phyloP scores from a whole-genome alignment of 2,113 vertebrate genomes.

The Herpailurus yagouaroundi region DNA sequence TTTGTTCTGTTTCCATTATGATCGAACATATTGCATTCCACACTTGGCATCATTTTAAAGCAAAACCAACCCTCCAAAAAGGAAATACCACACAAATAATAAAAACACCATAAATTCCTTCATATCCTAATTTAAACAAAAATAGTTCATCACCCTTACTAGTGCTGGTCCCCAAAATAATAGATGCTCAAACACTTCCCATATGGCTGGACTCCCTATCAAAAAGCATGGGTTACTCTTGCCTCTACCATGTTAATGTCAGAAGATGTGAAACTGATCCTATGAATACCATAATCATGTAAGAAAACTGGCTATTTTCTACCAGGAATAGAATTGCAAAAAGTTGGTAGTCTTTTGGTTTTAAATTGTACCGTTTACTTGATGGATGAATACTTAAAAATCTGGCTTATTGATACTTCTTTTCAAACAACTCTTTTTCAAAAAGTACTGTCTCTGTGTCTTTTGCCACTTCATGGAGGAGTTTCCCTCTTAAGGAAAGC shows the following conservation, averaged over 20 bases:
- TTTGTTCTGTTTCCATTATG: neutral
- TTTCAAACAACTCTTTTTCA: neutral
- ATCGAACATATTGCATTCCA: neutral
- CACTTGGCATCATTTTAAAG: neutral
- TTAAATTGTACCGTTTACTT: neutral
- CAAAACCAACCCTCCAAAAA: neutral
- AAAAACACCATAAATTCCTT: neutral
- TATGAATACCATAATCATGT: neutral
- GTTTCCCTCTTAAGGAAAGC: neutral
- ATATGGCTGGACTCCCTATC: neutral
- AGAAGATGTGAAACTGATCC: neutral
- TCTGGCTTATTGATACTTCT: neutral
- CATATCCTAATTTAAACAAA: neutral
- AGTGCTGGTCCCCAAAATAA: neutral
- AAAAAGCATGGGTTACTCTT: neutral
- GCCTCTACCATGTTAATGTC: neutral
- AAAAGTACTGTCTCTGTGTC: neutral
- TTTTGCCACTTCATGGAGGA: neutral
- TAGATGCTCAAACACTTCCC: neutral
- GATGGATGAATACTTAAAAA: neutral
- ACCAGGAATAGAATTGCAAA: neutral
- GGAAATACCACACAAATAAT: neutral
- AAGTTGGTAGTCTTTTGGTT: neutral
- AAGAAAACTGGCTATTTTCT: neutral
- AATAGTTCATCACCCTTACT: neutral